Base-by-base conservation (phyloP, 2,888 invertebrate species). In the Catocala sponsa region DNA sequence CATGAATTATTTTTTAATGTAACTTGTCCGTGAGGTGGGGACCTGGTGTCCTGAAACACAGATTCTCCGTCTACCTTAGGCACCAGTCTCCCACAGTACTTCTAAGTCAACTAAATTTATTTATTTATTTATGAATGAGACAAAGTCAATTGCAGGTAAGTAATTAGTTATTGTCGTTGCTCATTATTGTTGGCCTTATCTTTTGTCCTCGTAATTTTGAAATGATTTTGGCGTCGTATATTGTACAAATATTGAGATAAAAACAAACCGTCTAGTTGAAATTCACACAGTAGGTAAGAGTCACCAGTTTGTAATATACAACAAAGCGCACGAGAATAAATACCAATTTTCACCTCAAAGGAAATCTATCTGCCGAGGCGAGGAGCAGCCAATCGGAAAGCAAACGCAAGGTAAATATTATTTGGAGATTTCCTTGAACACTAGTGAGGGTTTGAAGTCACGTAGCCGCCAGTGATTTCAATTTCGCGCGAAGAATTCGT, bases 401-500 rank as follows among this genome's bases (percentile, higher is more conserved):
- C 81, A 79, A 79, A 80, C 78, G 78, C 78, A 85, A 87, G 82
- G 88, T 89, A 89, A 91, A 92, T 89, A 90, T 89, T 90, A 88
- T 90, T 88, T 86, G 83, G 85, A 83, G 84, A 87, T 88, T 84
- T 86, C 80, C 81, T 86, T 80, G 81, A 85, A 86, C 84, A 86
- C 82, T 79, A 78, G 84, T 84, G 86, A 58, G 86, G 87, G 86
- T 82, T 86, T 89, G 88, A 86, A 90, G 89, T 91, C 92, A 92
- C 91, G 90, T 91, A 88, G 78, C 69, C 78, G 81, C 75, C 83
- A 86, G 87, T 88, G 88, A 90, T 92, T 91, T 91, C 91, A 89
- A 91, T 91, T 91, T 86, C 83, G 83, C 78, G 82, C 68, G 78
- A 87, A 82, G 83, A 82, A 80, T 79, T 82, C 80, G 60, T 76